Conservation (phyloP, 2,888 invertebrate species). For the Platycheirus albimanus region DNA sequence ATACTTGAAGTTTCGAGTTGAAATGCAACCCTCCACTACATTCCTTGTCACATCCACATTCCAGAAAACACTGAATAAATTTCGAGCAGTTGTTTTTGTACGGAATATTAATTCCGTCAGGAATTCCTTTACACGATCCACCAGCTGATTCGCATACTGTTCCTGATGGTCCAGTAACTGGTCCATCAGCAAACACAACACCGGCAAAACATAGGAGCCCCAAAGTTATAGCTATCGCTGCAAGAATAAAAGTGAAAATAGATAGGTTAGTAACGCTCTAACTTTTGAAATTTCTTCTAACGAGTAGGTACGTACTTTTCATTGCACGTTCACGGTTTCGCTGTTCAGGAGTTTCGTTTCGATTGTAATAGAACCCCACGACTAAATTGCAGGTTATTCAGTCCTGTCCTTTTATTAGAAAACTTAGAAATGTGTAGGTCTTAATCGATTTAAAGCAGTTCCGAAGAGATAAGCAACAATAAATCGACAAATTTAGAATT, state of each 20-base stretch:
- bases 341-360: not conserved
- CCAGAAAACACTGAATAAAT: slow-evolving; percentile 63
- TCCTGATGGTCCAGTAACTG: slow-evolving; percentile 56
- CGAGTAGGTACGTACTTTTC: not conserved
- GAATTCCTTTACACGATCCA: slow-evolving; percentile 48
- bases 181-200: not conserved
- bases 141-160: slow-evolving; percentile 62
- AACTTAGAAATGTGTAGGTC: not conserved
- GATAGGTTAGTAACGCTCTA: not conserved
- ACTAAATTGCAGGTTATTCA: not conserved
- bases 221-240: not conserved
- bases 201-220: not conserved
- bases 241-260: not conserved
- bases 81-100: slow-evolving; percentile 69
- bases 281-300: not conserved
- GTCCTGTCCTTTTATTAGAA: not conserved
- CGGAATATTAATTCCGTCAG: slow-evolving; percentile 24
- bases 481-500: too few relatives aligned
- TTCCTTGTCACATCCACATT: slow-evolving; percentile 26
- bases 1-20: slow-evolving; percentile 5
- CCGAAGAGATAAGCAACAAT: too few relatives aligned
- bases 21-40: slow-evolving; percentile 54
- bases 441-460: not conserved
- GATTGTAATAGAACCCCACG: not conserved
- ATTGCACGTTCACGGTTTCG: too few relatives aligned